phyloP scores from a whole-genome alignment of 92 coral and sea anemone species.

The Porites rus region DNA sequence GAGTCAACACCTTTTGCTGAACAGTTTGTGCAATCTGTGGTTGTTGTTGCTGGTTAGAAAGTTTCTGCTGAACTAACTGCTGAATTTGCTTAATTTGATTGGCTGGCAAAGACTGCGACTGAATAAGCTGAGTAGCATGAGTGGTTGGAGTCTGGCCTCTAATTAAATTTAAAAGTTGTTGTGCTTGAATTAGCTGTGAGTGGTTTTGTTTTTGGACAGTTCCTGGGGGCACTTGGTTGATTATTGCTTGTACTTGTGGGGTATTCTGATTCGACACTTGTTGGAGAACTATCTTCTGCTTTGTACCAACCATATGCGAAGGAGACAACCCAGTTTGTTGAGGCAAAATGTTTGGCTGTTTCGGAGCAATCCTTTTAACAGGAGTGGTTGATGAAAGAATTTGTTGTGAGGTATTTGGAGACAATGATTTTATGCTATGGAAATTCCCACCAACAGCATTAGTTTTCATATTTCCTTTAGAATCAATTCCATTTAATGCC shows the following conservation, averaged over 20 bases:
- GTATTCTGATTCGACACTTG: constrained; percentile 31
- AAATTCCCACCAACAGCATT: constrained; percentile 24
- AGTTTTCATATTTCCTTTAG: constrained; percentile 21
- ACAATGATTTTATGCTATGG: constrained; percentile 51
- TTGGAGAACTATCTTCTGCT: constrained; percentile 47
- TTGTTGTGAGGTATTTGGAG: constrained; percentile 30
- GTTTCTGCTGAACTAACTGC: constrained; percentile 84
- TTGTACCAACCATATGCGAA: constrained; percentile 57
- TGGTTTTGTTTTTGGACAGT: constrained; percentile 40
- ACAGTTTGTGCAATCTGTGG: constrained; percentile 14
- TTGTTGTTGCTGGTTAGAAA: constrained; percentile 68
- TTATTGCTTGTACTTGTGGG: constrained; percentile 53
- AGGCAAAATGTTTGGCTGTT: constrained; percentile 77
- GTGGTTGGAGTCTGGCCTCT: constrained; percentile 32
- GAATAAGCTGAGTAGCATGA: constrained; percentile 29
- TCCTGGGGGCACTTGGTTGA: constrained; percentile 49
- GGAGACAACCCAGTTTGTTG: constrained; percentile 62
- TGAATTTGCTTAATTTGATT: constrained; percentile 79
- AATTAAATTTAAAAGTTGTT: constrained; percentile 59
- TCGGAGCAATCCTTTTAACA: constrained; percentile 87
- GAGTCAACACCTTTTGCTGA: constrained; percentile 63
- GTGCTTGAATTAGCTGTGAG: constrained; percentile 55
- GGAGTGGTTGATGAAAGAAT: constrained; percentile 55
- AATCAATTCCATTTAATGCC: constrained; percentile 38
- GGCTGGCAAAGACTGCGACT: constrained; percentile 64